Base-by-base conservation (phyloP, 2,113 vertebrate genomes). In the Mustelus asterias region DNA sequence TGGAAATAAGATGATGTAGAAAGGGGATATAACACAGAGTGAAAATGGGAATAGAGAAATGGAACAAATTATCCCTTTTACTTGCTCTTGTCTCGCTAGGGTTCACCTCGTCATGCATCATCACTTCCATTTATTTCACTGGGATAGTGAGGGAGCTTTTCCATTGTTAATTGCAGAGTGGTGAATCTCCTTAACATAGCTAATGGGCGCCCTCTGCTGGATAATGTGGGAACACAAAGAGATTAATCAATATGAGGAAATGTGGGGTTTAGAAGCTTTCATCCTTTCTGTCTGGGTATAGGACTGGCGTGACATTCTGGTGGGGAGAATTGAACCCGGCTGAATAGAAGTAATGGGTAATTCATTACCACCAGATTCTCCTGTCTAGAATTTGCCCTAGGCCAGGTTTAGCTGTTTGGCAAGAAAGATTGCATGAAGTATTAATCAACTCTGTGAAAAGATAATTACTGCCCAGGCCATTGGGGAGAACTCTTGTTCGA, bases 121-220 rank as follows among this genome's bases (percentile, higher is more conserved):
- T 89, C 88, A 60, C 65, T 70, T 94, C 22, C 26, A 69, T 67
- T 94, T 94, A 1, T 41, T 94, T 94, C 92, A 65, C 54, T 94
- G 60, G 22, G 16, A 70, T 94, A 69, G 92, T 41, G 92, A 63
- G 63, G 63, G 16, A 37, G 33, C 9, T 65, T 37, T 54, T 69
- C 65, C 37, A 37, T 33, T 16, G 88, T 33, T 90, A 33, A 90
- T 60, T 60, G 48, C 22, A 0, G 7, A 94, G 8, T 44, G 22
- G 33, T 94, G 37, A 94, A 70, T 41, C 67, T 69, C 16, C 60
- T 93, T 70, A 44, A 4, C 92, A 6, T 8, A 70, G 63, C 92
- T 44, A 69, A 37, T 67, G 58, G 70, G 65, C 41, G 65, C 37
- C 92, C 92, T 67, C 92, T 70, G 24, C 92, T 69, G 92, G n/a